These are phyloP conservation scores for Sinelater perroti DNA, from an alignment of 2,888 invertebrate species.

Conservation along the genomic window DNA sequence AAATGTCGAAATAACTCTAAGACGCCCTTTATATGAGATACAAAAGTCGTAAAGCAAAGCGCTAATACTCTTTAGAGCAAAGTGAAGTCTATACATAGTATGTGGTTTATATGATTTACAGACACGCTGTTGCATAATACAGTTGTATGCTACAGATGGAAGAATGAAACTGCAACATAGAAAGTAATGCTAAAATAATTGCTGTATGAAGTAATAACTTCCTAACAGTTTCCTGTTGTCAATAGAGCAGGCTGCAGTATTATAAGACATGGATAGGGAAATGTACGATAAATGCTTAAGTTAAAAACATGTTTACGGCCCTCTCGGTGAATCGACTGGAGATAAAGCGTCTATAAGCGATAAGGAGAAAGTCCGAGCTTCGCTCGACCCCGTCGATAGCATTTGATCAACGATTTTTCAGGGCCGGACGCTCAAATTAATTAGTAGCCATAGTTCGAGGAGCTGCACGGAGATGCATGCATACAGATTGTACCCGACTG, in stretches of 20 bases:
- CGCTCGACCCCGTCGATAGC: conserved; percentile 16
- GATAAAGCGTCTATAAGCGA: conserved; percentile 10
- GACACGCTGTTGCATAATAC: no score
- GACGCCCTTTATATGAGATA: no score
- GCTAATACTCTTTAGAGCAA: no score
- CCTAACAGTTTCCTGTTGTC: conserved; percentile 3
- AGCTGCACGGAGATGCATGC: conserved; percentile 33
- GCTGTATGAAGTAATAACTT: conserved; percentile 18
- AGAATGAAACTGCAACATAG: conserved; percentile 6
- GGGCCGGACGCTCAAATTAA: conserved; percentile 30
- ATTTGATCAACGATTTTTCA: conserved; percentile 28
- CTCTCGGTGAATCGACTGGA: not conserved
- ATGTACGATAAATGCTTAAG: conserved; percentile 8
- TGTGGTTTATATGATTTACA: no score
- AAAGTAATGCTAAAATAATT: no score
- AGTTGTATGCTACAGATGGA: no score
- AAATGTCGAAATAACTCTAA: no score
- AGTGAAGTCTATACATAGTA: no score
- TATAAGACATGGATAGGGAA: conserved; percentile 6
- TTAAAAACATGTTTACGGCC: conserved; percentile 4
- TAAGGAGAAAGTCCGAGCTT: conserved; percentile 10
- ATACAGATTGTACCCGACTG: conserved; percentile 34
- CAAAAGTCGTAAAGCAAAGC: no score
- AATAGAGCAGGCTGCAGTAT: not conserved
- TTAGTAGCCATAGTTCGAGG: conserved; percentile 31